phyloP scores from a whole-genome alignment of 2,888 invertebrate species.

The Blastobasis adustella region DNA sequence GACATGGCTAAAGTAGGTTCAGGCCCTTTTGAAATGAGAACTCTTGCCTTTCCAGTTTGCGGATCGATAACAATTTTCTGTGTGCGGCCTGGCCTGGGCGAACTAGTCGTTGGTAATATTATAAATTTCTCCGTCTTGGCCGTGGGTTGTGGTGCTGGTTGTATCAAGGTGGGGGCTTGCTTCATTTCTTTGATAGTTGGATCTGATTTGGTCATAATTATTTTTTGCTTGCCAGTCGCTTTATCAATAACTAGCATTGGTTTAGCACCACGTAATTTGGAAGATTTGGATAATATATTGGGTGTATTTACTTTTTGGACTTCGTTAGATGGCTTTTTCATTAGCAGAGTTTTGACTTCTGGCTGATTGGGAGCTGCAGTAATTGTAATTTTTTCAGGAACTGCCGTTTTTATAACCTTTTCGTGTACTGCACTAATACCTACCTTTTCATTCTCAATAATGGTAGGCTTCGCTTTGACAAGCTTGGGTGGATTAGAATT shows the following conservation, averaged over 20 bases:
- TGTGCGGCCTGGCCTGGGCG: conserved; percentile 50
- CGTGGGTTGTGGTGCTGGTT: conserved; percentile 35
- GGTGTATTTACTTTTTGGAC: conserved; percentile 54
- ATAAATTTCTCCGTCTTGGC: conserved; percentile 60
- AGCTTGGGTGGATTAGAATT: conserved; percentile 39
- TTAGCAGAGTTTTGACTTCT: conserved; percentile 55
- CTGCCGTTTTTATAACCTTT: neutral
- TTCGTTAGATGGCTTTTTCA: conserved; percentile 46
- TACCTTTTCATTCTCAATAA: conserved; percentile 46
- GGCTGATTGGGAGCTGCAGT: conserved; percentile 34
- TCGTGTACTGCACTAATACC: conserved; percentile 20
- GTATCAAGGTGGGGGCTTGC: conserved; percentile 35
- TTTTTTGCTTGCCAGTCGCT: conserved; percentile 62
- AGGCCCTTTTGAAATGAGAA: conserved; percentile 48
- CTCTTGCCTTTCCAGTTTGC: conserved; percentile 63
- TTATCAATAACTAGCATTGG: conserved; percentile 66
- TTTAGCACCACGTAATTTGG: conserved; percentile 60
- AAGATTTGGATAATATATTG: conserved; percentile 66
- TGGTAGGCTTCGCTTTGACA: conserved; percentile 41
- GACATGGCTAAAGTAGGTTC: conserved; percentile 30
- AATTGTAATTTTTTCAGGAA: neutral
- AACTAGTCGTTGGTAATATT: conserved; percentile 49
- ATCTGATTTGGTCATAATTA: conserved; percentile 61
- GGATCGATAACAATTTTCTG: conserved; percentile 68
- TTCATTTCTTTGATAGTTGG: conserved; percentile 49